A percentile compares a stretch with the other conserved stretches of the same genome.
Evolutionary conservation across 2,113 vertebrate species (phyloP).

Genomic region (Nyctibius bracteatus): DNA sequence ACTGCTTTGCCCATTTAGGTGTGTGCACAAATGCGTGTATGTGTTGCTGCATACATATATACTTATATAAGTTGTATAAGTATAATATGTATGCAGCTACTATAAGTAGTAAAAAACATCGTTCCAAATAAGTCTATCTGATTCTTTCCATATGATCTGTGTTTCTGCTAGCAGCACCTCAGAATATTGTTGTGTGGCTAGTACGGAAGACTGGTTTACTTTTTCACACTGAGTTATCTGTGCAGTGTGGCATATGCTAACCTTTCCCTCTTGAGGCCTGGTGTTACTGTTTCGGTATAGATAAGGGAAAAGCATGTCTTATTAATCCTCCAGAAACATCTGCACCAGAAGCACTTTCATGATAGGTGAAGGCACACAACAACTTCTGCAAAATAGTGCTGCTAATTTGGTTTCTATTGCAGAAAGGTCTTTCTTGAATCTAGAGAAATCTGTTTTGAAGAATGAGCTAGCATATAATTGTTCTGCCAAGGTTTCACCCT

Average conservation of each 20-base stretch:
- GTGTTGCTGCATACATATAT: not conserved
- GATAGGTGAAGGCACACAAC: not conserved
- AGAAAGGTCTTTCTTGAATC: not conserved
- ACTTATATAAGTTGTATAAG: not conserved
- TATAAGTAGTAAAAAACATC: not conserved
- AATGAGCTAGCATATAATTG: not conserved
- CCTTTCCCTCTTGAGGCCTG: not conserved
- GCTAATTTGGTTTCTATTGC: not conserved
- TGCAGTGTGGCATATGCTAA: not conserved
- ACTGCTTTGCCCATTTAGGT: not conserved
- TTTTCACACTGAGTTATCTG: not conserved
- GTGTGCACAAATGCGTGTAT: not conserved
- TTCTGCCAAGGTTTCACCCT: not conserved
- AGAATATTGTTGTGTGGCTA: not conserved
- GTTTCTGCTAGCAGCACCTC: not conserved
- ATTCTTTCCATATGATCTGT: not conserved
- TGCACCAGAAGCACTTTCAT: not conserved
- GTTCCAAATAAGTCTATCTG: not conserved
- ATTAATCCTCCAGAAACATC: not conserved
- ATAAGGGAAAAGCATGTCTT: not conserved
- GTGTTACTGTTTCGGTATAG: not conserved
- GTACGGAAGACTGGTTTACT: not conserved
- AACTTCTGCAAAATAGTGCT: not conserved
- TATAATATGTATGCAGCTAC: no score
- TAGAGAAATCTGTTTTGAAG: not conserved